These are phyloP conservation scores for Steatornis caripensis DNA, from an alignment of 2,113 vertebrate genomes.

Conservation along the genomic window DNA sequence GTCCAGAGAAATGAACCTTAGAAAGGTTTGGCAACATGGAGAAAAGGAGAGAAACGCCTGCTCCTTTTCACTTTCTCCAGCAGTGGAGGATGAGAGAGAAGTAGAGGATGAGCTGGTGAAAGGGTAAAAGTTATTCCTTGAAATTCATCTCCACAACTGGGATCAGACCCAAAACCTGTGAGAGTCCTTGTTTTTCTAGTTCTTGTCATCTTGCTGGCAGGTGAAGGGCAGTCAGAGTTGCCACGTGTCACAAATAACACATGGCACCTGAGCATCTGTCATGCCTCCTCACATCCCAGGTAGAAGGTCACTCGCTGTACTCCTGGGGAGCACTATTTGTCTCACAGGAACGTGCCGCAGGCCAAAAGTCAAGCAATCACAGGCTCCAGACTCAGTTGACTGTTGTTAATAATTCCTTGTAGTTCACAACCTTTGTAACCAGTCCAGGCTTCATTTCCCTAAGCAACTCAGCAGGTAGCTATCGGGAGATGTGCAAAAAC, in stretches of 20 bases:
- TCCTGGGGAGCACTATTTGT: background rate
- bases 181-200: background rate
- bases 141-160: background rate
- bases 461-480: background rate
- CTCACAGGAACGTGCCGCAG: background rate
- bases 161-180: background rate
- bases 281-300: background rate
- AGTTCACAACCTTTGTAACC: constrained; percentile 51
- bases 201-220: background rate
- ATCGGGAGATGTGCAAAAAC: background rate
- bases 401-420: constrained; percentile 54
- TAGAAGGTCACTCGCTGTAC: background rate
- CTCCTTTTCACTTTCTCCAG: background rate
- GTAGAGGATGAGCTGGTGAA: background rate
- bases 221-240: background rate
- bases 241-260: constrained; percentile 25
- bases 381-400: background rate
- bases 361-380: background rate
- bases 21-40: background rate
- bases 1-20: background rate
- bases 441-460: background rate
- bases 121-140: background rate
- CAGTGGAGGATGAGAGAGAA: background rate
- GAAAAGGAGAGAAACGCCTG: background rate
- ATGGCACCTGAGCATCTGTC: constrained; percentile 26